phyloP scores from a whole-genome alignment of 2,797 vertebrate genomes.

The Hephaestus fuliginosus region DNA sequence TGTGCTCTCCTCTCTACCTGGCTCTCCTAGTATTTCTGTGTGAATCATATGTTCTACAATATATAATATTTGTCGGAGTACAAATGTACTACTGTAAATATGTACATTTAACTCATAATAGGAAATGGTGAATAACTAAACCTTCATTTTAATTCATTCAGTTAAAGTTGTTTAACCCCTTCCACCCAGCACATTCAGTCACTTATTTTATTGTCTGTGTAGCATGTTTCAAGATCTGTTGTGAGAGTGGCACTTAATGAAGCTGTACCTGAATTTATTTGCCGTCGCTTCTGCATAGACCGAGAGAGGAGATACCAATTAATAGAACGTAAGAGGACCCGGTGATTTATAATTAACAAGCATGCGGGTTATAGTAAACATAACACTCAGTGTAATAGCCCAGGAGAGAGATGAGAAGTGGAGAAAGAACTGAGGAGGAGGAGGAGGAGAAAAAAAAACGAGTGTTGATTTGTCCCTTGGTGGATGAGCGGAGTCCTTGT shows the following conservation, averaged over 20 bases:
- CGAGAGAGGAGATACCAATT: slow-evolving; percentile 94
- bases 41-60: slow-evolving; percentile 21
- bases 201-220: slow-evolving; percentile 69
- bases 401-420: slow-evolving; percentile 77
- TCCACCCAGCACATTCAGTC: slow-evolving; percentile 4
- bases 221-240: slow-evolving; percentile 76
- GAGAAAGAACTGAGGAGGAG: slow-evolving; percentile 54
- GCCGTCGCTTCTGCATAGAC: slow-evolving; percentile 49
- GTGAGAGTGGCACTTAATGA: slow-evolving; percentile 81
- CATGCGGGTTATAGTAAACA: slow-evolving; percentile 88
- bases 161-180: slow-evolving; percentile 47
- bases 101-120: slow-evolving; percentile 18
- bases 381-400: slow-evolving; percentile 81
- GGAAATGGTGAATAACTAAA: slow-evolving; percentile 8
- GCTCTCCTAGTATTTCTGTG: neutral
- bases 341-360: slow-evolving; percentile 99
- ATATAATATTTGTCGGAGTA: slow-evolving; percentile 14
- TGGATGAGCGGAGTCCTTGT: slow-evolving; percentile 78
- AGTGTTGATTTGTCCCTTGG: slow-evolving; percentile 80
- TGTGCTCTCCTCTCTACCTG: slow-evolving; percentile 12
- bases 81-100: neutral
- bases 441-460: slow-evolving; percentile 49
- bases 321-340: slow-evolving; percentile 94
- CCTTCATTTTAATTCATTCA: neutral
- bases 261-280: slow-evolving; percentile 80